Evolutionary conservation across 2,888 invertebrate genomes (phyloP).

Genomic region (Heliconius sara): DNA sequence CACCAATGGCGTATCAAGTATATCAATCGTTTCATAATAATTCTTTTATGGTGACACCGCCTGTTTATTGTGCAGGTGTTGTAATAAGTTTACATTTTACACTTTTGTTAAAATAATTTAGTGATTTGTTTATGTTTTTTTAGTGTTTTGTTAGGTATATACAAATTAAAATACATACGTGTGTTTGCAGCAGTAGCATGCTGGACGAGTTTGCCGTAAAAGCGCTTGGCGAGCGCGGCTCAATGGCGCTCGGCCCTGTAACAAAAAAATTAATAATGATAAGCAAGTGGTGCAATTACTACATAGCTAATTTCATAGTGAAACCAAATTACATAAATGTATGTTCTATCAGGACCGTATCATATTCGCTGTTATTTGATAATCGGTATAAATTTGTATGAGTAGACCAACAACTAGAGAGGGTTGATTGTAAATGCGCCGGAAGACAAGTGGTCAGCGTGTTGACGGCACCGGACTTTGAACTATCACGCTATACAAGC

Average conservation of each 20-base stretch:
- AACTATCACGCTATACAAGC: conserved; percentile 85
- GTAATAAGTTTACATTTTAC: conserved; percentile 50
- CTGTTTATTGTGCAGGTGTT: conserved; percentile 62
- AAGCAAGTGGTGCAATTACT: conserved; percentile 56
- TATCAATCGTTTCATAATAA: conserved; percentile 48
- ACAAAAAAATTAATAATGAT: conserved; percentile 54
- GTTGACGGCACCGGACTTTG: conserved; percentile 75
- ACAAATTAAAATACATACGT: conserved; percentile 84
- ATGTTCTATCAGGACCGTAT: conserved; percentile 32
- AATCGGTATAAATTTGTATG: conserved; percentile 26
- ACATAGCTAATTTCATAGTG: conserved; percentile 4
- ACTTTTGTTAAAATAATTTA: background rate
- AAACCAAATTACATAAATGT: conserved; percentile 42
- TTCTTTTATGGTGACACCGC: conserved; percentile 52
- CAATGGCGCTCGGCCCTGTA: conserved; percentile 83
- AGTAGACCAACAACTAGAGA: conserved; percentile 40
- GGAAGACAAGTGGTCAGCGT: conserved; percentile 60
- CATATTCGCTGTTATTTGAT: conserved; percentile 16
- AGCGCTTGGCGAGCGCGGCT: conserved; percentile 84
- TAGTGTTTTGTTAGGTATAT: background rate
- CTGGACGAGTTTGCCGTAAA: conserved; percentile 87
- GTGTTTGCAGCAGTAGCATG: conserved; percentile 97
- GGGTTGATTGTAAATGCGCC: conserved; percentile 63
- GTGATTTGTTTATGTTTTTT: too few species aligned
- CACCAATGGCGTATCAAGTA: conserved; percentile 69